A percentile compares a stretch with the other conserved stretches of the same genome.
Evolutionary conservation across 2,113 vertebrate species (phyloP).

Genomic region (Verasper variegatus): DNA sequence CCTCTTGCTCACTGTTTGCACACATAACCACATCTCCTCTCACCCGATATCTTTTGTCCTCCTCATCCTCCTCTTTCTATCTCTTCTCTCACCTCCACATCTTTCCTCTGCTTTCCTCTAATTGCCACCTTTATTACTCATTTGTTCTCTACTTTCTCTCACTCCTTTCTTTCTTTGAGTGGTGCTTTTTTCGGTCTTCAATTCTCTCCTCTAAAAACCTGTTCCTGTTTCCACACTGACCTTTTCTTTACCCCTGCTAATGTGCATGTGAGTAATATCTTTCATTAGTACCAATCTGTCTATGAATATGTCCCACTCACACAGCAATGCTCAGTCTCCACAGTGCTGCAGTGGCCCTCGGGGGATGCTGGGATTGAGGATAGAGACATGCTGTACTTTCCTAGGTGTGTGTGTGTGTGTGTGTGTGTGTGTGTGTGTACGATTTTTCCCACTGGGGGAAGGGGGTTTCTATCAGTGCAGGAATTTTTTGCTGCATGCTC

Average conservation of each 20-base stretch:
- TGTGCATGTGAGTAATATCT: constrained; percentile 71
- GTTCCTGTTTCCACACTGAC: constrained; percentile 58
- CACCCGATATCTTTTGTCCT: constrained; percentile 34
- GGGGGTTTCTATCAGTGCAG: constrained; percentile 72
- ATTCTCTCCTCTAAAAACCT: not conserved
- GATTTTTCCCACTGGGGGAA: constrained; percentile 54
- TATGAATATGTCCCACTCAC: constrained; percentile 67
- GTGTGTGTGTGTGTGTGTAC: not conserved
- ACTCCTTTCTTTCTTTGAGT: not conserved
- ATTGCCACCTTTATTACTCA: not conserved
- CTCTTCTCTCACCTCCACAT: not conserved
- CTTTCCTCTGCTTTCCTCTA: not conserved
- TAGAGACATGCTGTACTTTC: constrained; percentile 57
- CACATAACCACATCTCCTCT: constrained; percentile 46
- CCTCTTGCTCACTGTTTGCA: constrained; percentile 38
- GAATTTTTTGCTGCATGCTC: constrained; percentile 70
- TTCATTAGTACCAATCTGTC: constrained; percentile 75
- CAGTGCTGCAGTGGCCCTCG: constrained; percentile 65
- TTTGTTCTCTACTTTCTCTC: constrained; percentile 14
- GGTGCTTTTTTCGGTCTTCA: constrained; percentile 2
- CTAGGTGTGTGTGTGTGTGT: constrained; percentile 17
- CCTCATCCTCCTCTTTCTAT: not conserved
- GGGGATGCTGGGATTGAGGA: constrained; percentile 59
- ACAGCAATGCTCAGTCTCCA: constrained; percentile 36
- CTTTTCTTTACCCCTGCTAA: constrained; percentile 70